Conservation (phyloP, 2,113 vertebrate species). For the Salvator merianae region DNA sequence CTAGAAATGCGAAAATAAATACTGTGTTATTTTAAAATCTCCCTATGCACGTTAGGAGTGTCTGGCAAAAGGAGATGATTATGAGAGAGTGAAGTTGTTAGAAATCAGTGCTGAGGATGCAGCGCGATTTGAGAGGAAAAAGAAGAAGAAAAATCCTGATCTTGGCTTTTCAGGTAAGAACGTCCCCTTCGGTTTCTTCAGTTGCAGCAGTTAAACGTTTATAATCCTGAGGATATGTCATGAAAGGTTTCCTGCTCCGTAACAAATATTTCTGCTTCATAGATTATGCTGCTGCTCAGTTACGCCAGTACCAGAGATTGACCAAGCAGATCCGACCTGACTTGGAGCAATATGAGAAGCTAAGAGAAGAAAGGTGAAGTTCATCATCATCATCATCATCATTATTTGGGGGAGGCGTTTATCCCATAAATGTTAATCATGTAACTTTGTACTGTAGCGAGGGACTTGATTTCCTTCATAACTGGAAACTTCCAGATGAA, state of each 20-base stretch:
- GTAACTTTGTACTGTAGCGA: no score
- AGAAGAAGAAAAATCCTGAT: conserved; percentile 92
- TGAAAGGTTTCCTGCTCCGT: fast-evolving
- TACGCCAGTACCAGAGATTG: conserved; percentile 93
- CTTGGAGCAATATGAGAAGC: conserved; percentile 86
- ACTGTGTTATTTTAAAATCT: fast-evolving
- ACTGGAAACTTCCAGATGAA: neutral
- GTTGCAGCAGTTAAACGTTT: neutral
- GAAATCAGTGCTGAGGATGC: conserved; percentile 95
- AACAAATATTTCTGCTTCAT: neutral
- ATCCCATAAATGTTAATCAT: no score
- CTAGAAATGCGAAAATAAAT: no score
- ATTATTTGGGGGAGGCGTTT: no score
- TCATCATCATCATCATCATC: no score
- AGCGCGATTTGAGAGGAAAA: conserved; percentile 93
- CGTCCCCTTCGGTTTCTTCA: fast-evolving
- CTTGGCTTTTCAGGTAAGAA: conserved; percentile 90
- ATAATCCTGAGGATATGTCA: fast-evolving
- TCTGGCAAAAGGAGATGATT: conserved; percentile 86
- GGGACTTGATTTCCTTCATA: neutral
- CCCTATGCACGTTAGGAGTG: conserved; percentile 79
- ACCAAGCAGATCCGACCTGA: conserved; percentile 94
- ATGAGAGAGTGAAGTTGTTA: conserved; percentile 88
- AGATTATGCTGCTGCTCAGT: conserved; percentile 96
- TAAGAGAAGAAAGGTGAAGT: conserved; percentile 87